Evolutionary conservation across 2,797 vertebrate species (phyloP).

Genomic region (Hypotaenidia philippensis): DNA sequence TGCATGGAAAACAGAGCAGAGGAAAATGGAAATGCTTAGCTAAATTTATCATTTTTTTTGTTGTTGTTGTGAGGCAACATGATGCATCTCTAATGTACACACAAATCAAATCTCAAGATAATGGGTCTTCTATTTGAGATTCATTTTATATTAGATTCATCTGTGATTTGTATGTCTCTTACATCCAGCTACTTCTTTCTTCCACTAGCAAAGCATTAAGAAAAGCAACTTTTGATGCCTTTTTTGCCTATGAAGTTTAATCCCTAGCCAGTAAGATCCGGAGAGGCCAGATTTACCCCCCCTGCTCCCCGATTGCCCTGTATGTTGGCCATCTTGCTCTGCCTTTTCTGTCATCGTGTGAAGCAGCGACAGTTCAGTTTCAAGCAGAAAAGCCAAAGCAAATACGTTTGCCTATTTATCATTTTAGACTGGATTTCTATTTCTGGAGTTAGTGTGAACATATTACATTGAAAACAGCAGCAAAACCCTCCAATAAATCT

Average conservation of each 20-base stretch:
- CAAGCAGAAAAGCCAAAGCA: neutral
- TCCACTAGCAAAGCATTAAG: neutral
- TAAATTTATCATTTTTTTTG: neutral
- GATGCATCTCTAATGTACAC: neutral
- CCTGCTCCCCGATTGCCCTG: neutral
- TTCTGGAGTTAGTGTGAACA: neutral
- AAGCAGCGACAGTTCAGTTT: neutral
- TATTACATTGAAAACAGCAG: neutral
- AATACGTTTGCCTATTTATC: neutral
- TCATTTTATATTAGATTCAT: neutral
- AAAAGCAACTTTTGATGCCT: neutral
- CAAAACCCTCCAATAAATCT: neutral
- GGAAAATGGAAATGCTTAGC: conserved; percentile 60
- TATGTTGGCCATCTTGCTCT: fast-evolving
- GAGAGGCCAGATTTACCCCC: neutral
- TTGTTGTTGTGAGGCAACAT: conserved; percentile 14
- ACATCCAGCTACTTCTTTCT: neutral
- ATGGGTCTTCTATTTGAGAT: neutral
- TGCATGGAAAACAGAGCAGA: conserved; percentile 70
- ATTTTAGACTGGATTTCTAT: neutral
- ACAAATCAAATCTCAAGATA: neutral
- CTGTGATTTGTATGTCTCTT: neutral
- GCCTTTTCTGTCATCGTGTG: neutral
- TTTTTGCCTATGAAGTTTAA: neutral
- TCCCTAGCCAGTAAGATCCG: neutral